Percentiles rank a stretch among this genome's conserved stretches.
These are phyloP conservation scores for Cydia amplana DNA, from an alignment of 1,140 invertebrate genomes.

Conservation along the genomic window DNA sequence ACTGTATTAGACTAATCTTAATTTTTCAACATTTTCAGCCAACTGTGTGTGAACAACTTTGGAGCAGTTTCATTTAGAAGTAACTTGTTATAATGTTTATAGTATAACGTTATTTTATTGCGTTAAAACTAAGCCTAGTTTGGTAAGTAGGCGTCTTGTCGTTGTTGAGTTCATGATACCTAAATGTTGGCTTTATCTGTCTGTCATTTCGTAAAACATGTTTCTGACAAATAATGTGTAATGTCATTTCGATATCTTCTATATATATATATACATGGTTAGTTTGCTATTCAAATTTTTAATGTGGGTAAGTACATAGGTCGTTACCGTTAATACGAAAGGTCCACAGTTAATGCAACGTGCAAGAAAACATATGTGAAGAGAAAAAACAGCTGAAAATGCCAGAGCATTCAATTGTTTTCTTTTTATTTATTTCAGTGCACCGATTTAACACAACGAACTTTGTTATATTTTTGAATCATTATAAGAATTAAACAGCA, in stretches of 20 bases:
- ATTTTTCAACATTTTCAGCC: slow-evolving; percentile 82
- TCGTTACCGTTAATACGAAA: background rate
- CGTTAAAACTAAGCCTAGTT: slow-evolving; percentile 61
- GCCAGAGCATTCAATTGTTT: background rate
- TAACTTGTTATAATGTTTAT: slow-evolving; percentile 77
- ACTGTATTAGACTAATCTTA: slow-evolving; percentile 68
- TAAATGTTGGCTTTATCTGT: slow-evolving; percentile 75
- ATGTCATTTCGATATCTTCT: slow-evolving; percentile 50
- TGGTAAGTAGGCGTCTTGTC: slow-evolving; percentile 72
- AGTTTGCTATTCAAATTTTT: slow-evolving; percentile 17
- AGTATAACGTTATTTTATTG: slow-evolving; percentile 66
- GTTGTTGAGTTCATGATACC: slow-evolving; percentile 47
- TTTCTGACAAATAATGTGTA: slow-evolving; percentile 53
- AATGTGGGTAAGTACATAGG: background rate
- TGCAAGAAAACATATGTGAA: background rate
- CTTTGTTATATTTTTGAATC: background rate
- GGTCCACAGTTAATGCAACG: background rate
- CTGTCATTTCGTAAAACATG: slow-evolving; percentile 59
- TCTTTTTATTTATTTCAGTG: background rate
- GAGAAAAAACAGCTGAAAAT: background rate
- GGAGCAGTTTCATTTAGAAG: slow-evolving; percentile 72
- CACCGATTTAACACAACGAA: background rate
- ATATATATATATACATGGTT: slow-evolving; percentile 20
- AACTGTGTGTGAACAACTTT: slow-evolving; percentile 86
- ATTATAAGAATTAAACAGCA: too few species aligned